phyloP scores from a whole-genome alignment of 1,140 invertebrate species.

The Drosophila baimaii region DNA sequence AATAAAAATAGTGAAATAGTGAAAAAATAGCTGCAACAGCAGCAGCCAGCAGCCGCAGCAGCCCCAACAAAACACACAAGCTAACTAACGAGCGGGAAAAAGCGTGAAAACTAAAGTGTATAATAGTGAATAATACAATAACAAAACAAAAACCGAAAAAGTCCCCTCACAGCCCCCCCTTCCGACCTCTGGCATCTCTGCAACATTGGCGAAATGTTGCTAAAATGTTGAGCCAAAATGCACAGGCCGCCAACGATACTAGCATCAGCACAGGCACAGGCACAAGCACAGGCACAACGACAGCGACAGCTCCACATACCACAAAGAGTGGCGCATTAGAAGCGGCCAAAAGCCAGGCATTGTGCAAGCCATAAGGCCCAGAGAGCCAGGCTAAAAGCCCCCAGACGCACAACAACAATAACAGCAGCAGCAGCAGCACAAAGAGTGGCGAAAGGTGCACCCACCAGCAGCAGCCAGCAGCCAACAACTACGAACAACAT shows the following conservation, averaged over 20 bases:
- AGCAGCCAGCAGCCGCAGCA: slow-evolving; percentile 17
- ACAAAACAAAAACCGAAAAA: slow-evolving; percentile 5
- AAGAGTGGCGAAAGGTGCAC: slow-evolving; percentile 76
- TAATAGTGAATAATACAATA: slow-evolving; percentile 29
- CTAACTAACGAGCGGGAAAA: slow-evolving; percentile 38
- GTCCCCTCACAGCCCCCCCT: neutral
- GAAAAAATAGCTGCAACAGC: slow-evolving; percentile 74
- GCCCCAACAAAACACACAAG: slow-evolving; percentile 16
- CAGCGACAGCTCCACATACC: slow-evolving; percentile 52
- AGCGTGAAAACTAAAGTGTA: slow-evolving; percentile 35
- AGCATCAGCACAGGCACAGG: slow-evolving; percentile 19
- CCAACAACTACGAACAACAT: slow-evolving; percentile 34
- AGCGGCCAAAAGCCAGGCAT: slow-evolving; percentile 53
- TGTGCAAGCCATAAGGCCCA: slow-evolving; percentile 54
- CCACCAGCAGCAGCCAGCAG: slow-evolving; percentile 63
- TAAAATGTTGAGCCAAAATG: slow-evolving; percentile 72
- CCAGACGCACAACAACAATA: slow-evolving; percentile 46
- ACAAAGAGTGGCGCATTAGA: slow-evolving; percentile 55
- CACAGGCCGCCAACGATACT: slow-evolving; percentile 46
- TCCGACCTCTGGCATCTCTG: slow-evolving; percentile 1
- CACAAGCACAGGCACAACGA: neutral
- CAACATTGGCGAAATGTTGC: slow-evolving; percentile 51
- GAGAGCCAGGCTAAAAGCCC: slow-evolving; percentile 48
- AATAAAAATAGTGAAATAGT: slow-evolving; percentile 83
- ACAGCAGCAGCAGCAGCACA: slow-evolving; percentile 50